A percentile compares a stretch with the other conserved stretches of the same genome.
phyloP scores from a whole-genome alignment of 2,888 invertebrate genomes.

The Troides helena region DNA sequence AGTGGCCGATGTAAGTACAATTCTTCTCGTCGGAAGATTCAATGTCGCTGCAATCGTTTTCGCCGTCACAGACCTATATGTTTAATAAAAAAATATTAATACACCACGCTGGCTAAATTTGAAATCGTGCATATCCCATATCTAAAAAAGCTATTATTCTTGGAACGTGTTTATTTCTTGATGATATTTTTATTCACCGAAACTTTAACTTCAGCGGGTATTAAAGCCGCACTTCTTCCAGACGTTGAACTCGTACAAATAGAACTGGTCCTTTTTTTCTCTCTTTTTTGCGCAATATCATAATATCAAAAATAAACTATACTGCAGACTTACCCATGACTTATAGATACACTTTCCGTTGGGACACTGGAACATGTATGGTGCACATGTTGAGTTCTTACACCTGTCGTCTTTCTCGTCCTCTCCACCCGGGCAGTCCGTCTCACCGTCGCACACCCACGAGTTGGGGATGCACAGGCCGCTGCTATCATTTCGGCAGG shows the following conservation, averaged over 20 bases:
- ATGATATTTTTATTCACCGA: too few relatives aligned
- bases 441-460: constrained; percentile 90
- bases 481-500: constrained; percentile 57
- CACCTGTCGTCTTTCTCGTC: constrained; percentile 86
- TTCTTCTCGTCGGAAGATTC: constrained; percentile 85
- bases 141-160: too few relatives aligned
- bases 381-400: constrained; percentile 83
- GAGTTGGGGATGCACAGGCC: constrained; percentile 85
- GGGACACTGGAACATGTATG: constrained; percentile 85
- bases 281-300: too few relatives aligned
- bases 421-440: constrained; percentile 87
- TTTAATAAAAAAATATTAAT: background rate
- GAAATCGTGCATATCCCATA: too few relatives aligned
- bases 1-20: constrained; percentile 72
- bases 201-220: too few relatives aligned
- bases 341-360: constrained; percentile 78
- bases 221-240: too few relatives aligned
- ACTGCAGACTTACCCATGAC: constrained; percentile 71
- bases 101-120: background rate
- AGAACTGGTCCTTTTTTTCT: too few relatives aligned
- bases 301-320: too few relatives aligned
- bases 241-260: too few relatives aligned
- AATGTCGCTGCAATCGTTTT: constrained; percentile 84
- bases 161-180: too few relatives aligned
- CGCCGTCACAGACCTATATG: constrained; percentile 83